Conservation (phyloP, 2,888 invertebrate genomes). For the Molorchus minor region DNA sequence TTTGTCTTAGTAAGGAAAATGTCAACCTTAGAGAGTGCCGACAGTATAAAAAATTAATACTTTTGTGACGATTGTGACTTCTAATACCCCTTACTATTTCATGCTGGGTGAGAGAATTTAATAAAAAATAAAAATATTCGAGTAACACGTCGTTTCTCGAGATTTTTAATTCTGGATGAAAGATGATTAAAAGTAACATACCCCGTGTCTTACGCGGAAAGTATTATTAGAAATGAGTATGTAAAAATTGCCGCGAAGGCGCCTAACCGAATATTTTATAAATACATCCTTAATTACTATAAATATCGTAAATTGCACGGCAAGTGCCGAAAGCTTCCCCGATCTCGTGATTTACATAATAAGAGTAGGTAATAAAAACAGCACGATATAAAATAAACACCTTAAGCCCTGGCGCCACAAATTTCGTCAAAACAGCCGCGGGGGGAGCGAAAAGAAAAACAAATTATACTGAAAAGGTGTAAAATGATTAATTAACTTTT, state of each 20-base stretch:
- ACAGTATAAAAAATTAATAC: too few relatives aligned
- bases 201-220: background rate
- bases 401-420: conserved; percentile 30
- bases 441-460: conserved; percentile 35
- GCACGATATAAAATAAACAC: conserved; percentile 34
- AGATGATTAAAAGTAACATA: too few relatives aligned
- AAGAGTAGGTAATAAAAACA: conserved; percentile 18
- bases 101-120: too few relatives aligned
- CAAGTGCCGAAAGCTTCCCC: background rate
- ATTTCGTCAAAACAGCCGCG: conserved; percentile 31
- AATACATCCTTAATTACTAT: conserved; percentile 3
- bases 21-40: too few relatives aligned
- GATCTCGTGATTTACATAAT: conserved; percentile 7
- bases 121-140: too few relatives aligned
- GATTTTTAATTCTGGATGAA: too few relatives aligned
- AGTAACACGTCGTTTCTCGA: too few relatives aligned
- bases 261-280: background rate
- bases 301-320: background rate
- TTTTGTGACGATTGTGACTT: too few relatives aligned
- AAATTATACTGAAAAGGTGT: conserved; percentile 40
- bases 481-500: conserved; percentile 44
- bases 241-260: background rate
- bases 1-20: too few relatives aligned
- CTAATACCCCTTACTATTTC: too few relatives aligned
- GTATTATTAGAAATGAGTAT: background rate